Base-by-base conservation (phyloP, 2,113 vertebrate genomes). In the Orientallactaga bullata region DNA sequence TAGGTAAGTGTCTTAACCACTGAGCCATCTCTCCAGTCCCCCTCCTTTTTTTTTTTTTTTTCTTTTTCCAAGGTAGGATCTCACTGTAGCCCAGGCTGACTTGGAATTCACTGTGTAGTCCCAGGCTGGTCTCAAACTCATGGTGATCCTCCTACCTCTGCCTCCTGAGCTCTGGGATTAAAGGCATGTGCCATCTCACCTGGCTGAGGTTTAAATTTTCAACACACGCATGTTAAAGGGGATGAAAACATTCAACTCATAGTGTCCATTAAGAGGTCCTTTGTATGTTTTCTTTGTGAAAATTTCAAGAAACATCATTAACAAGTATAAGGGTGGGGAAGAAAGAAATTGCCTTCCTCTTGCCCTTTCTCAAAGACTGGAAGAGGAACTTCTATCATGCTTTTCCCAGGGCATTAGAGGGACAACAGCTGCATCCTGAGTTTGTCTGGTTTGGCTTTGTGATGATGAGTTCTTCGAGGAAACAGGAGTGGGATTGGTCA, bases 331-430 rank as follows among this genome's bases (percentile, higher is more conserved):
- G 17, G 66, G 39, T 61, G 35, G 85, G 47, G 13, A 51, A 55
- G 39, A 85, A 47, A 63, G 15, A 91, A 73, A 10, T 65, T 87
- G 17, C 60, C 35, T 15, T 77, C 9, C 37, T 93, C 66, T 79
- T 90, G 9, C 11, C 61, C 61, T 94, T 93, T 69, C 35, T 86
- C 32, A 92, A 79, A 89, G 18, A 87, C n/a, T n/a, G 6, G 39
- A 77, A n/a, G 74, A 51, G 39, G 65, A 51, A 42, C 4, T 83
- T 82, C 16, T 72, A 42, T 42, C 15, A 66, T 60, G 16, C n/a
- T 88, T n/a, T 18, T 42, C 8, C 37, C 55, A 42, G 35, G 65
- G 17, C 7, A 0, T 63, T 76, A 4, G 28, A 28, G 7, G 28
- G 32, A 63, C n/a, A 55, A 47, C 42, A 73, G 30, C 76, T 63